phyloP scores from a whole-genome alignment of 2,113 vertebrate species.

The Dascyllus trimaculatus region DNA sequence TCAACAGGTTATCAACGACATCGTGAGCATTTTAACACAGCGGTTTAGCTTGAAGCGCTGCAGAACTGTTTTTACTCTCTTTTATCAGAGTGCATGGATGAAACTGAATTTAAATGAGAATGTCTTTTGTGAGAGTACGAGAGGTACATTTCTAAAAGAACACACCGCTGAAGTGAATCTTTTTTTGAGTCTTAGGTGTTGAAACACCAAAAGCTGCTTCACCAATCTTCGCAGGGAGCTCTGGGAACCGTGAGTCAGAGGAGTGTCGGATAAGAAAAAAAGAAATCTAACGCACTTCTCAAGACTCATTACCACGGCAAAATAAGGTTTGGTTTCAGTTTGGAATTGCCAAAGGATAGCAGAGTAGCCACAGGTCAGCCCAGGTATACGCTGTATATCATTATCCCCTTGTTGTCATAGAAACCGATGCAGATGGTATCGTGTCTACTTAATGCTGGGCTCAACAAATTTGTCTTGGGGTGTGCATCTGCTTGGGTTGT shows the following conservation, averaged over 20 bases:
- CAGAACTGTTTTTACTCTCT: too few species aligned
- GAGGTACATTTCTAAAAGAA: not conserved
- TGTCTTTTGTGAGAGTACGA: too few species aligned
- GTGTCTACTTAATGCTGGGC: not conserved
- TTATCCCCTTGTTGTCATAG: constrained; percentile 61
- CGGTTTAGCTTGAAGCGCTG: too few species aligned
- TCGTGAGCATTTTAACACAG: too few species aligned
- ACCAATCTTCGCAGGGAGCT: not conserved
- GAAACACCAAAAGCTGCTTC: not conserved
- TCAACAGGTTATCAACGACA: too few species aligned
- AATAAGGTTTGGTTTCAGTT: constrained; percentile 3
- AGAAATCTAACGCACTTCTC: not conserved
- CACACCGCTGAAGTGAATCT: not conserved
- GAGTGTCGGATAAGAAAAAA: not conserved
- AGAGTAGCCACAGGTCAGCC: not conserved
- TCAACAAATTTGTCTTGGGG: constrained; percentile 7
- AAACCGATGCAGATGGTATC: constrained; percentile 56
- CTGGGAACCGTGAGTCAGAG: constrained; percentile 6
- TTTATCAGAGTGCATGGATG: too few species aligned
- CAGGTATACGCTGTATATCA: constrained; percentile 16
- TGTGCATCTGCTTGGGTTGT: not conserved
- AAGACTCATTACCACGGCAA: not conserved
- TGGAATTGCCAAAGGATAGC: not conserved
- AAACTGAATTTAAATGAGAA: too few species aligned
- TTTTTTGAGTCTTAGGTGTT: not conserved